Evolutionary conservation across 2,113 vertebrate species (phyloP), one percentile per base, ranked within the genome.

Genomic region (Hemichromis elongatus): DNA sequence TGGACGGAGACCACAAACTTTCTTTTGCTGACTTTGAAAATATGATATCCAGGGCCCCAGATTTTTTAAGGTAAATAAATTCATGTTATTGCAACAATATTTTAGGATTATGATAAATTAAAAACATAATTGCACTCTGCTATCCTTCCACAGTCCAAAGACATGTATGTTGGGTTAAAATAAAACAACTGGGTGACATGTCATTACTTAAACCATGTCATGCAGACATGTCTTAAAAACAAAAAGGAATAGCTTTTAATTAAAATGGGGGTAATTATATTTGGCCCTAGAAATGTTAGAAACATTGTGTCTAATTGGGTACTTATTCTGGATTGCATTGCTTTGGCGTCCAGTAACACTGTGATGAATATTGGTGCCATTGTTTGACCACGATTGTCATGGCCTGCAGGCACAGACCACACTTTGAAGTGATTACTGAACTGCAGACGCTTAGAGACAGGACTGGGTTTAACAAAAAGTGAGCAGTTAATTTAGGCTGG

Each of bases 21-120:
- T 98, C 97, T 63, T 99, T 95, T 82, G 94, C 98, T 1, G 98
- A 99, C 92, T 99, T 99, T 92, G 99, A 99, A 92, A 99, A 99
- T 91, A 99, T 99, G 99, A 99, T 99, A 50, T 95, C 98, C 79
- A 98, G 98, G 95, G 98, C 99, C 86, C 98, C 99, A 0, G 98
- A 99, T 91, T 99, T 99, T 91, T 96, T 99, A 96, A 99, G 99
- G 99, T 98, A 93, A 86, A 80, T 14, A 54, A 80, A 37, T 75
- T 52, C 18, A 52, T 13, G 26, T 52, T 30, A 52, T 50, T 52
- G 11, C 18, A 52, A 75, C 70, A 19, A 13, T 6, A 50, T 12
- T 73, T 73, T 26, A 12, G 14, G 66, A 28, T 47, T 28, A 47
- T 75, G 68, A 30, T 75, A 19, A 75, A 50, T 13, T 28, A 75